These are phyloP conservation scores for Nesidiocoris tenuis DNA, from an alignment of 2,888 invertebrate species.

Conservation along the genomic window DNA sequence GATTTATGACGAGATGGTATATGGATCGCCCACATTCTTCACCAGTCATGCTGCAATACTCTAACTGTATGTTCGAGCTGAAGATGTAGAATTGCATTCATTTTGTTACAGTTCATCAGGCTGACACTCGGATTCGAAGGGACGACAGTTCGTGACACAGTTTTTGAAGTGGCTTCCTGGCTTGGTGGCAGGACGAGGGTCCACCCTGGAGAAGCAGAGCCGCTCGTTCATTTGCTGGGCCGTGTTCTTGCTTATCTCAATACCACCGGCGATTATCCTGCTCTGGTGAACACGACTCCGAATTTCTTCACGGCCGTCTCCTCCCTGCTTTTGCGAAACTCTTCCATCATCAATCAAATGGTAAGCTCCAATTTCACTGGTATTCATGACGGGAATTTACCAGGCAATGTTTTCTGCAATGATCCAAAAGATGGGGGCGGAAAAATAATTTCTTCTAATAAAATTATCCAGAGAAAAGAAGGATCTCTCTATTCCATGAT, in stretches of 20 bases:
- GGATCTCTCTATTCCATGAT: too few relatives aligned
- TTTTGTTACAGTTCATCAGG: slow-evolving; percentile 57
- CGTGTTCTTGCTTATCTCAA: slow-evolving; percentile 62
- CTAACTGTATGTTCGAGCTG: too few relatives aligned
- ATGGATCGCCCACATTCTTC: too few relatives aligned
- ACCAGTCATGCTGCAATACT: too few relatives aligned
- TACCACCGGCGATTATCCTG: slow-evolving; percentile 55
- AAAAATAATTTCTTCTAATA: too few relatives aligned
- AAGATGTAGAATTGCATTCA: too few relatives aligned
- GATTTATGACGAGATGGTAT: too few relatives aligned
- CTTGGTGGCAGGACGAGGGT: slow-evolving; percentile 58
- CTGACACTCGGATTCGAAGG: slow-evolving; percentile 66
- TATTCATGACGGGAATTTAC: too few relatives aligned
- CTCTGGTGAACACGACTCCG: slow-evolving; percentile 60
- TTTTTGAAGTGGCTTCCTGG: slow-evolving; percentile 61
- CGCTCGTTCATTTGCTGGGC: slow-evolving; percentile 61
- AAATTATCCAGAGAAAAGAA: too few relatives aligned
- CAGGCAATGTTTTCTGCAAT: too few relatives aligned
- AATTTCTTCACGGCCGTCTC: slow-evolving; percentile 65
- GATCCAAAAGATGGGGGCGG: too few relatives aligned
- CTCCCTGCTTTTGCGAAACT: slow-evolving; percentile 64
- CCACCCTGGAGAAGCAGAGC: slow-evolving; percentile 67
- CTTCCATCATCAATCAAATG: slow-evolving; percentile 71
- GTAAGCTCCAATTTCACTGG: slow-evolving; percentile 56
- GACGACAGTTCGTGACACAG: slow-evolving; percentile 58